Conservation (phyloP, 2,888 invertebrate species). For the Trichopoda pennipes region DNA sequence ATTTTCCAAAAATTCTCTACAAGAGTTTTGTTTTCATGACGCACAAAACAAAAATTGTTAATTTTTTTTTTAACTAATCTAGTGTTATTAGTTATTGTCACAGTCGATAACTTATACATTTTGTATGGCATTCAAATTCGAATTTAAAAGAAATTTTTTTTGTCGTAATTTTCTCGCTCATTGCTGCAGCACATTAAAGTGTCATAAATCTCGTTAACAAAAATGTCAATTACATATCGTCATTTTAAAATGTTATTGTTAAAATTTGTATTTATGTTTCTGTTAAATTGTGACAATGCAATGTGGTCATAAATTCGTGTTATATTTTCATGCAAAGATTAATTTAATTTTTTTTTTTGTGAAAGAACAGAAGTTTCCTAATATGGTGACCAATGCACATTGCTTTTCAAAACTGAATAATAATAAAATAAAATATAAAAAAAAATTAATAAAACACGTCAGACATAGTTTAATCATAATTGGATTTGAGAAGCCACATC, state of each 20-base stretch:
- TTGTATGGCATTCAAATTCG: too few species aligned
- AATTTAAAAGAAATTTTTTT: not conserved
- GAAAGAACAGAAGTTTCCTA: slow-evolving; percentile 5
- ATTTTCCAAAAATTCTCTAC: too few species aligned
- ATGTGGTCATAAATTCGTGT: slow-evolving; percentile 44
- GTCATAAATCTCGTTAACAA: slow-evolving; percentile 32
- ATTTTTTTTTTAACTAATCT: too few species aligned
- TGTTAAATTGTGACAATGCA: slow-evolving; percentile 24
- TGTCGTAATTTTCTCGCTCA: not conserved
- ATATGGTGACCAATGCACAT: slow-evolving; percentile 22
- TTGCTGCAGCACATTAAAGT: slow-evolving; percentile 31
- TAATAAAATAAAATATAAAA: not conserved
- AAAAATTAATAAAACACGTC: not conserved
- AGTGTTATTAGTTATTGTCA: too few species aligned
- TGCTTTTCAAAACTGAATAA: slow-evolving; percentile 17
- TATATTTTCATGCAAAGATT: slow-evolving; percentile 6
- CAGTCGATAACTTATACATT: too few species aligned
- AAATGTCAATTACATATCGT: slow-evolving; percentile 24
- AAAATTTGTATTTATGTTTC: slow-evolving; percentile 47
- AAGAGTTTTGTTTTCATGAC: too few species aligned
- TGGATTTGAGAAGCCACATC: not conserved
- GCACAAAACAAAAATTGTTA: too few species aligned
- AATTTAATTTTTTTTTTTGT: slow-evolving; percentile 29
- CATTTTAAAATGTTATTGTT: slow-evolving; percentile 44
- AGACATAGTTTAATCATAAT: slow-evolving; percentile 40